Evolutionary conservation across 2,888 invertebrate species (phyloP), one percentile per base, ranked within the genome.

Genomic region (Scaeva pyrastri): DNA sequence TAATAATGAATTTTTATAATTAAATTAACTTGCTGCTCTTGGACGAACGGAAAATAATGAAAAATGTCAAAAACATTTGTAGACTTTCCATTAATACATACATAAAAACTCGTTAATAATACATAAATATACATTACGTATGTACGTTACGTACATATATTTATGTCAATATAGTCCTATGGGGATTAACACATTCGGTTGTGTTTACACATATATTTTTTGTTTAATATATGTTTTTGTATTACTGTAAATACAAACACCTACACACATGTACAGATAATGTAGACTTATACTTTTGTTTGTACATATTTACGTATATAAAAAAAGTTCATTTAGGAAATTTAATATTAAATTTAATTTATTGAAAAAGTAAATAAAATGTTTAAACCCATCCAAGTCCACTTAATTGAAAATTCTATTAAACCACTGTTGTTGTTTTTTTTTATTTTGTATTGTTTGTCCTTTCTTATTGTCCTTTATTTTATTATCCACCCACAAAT

Each of bases 361-460:
- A 64, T 36, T 16, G 55, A 41, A 68, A 62, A 75, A 71, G 74
- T 79, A 75, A 79, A 75, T 78, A 41, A 64, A 74, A 19, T 41
- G 21, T 50, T 58, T 50, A 55, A 43, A 71, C 14, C 58, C 70
- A n/a, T 36, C 19, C 50, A 68, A 74, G 58, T 45, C 26, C 19
- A 66, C 43, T 79, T 84, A 84, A 84, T 79, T 84, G 75, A 84
- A 84, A 84, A 75, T 74, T 79, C 75, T 74, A 72, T 84, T 66
- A 58, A 79, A 75, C 70, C 71, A 75, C 26, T 50, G 14, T 50
- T 36, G n/a, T n/a, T n/a, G n/a, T 70, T 39, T 50, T 73, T 52
- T 19, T 74, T 62, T 71, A 64, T 64, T 45, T 45, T 19, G 31
- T n/a, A n/a, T n/a, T n/a, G n/a, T n/a, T n/a, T n/a, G n/a, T 70